These are phyloP conservation scores for Cuculus canorus DNA, from an alignment of 2,797 vertebrate genomes.

Conservation along the genomic window DNA sequence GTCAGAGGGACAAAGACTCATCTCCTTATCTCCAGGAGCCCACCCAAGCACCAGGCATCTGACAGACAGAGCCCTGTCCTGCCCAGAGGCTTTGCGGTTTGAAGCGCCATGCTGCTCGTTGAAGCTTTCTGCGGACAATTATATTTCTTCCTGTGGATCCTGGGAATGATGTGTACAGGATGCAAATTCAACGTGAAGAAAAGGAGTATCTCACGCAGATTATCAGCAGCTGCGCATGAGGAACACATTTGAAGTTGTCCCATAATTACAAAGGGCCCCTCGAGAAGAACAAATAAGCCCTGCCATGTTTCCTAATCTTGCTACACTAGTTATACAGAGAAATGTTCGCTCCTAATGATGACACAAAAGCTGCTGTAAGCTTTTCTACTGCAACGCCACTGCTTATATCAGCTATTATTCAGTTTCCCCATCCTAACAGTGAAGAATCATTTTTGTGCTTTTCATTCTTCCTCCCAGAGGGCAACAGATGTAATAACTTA, in stretches of 20 bases:
- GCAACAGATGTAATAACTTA: conserved; percentile 76
- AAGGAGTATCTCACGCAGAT: neutral
- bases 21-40: neutral
- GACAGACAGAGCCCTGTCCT: neutral
- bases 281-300: conserved; percentile 59
- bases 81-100: neutral
- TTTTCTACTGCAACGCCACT: conserved; percentile 28
- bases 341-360: conserved; percentile 55
- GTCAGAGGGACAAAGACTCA: neutral
- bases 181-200: neutral
- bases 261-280: conserved; percentile 38
- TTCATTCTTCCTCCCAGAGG: conserved; percentile 75
- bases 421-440: conserved; percentile 54
- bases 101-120: neutral
- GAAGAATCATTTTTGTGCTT: conserved; percentile 60
- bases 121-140: neutral
- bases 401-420: conserved; percentile 70
- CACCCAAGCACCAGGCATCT: neutral
- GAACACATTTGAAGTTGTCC: conserved; percentile 24
- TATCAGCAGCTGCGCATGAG: neutral
- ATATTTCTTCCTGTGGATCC: neutral
- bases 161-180: fast-evolving
- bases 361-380: conserved; percentile 69
- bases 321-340: conserved; percentile 50
- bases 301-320: conserved; percentile 59